Conservation (phyloP, 2,888 invertebrate genomes). For the Dryocosmus kuriphilus region DNA sequence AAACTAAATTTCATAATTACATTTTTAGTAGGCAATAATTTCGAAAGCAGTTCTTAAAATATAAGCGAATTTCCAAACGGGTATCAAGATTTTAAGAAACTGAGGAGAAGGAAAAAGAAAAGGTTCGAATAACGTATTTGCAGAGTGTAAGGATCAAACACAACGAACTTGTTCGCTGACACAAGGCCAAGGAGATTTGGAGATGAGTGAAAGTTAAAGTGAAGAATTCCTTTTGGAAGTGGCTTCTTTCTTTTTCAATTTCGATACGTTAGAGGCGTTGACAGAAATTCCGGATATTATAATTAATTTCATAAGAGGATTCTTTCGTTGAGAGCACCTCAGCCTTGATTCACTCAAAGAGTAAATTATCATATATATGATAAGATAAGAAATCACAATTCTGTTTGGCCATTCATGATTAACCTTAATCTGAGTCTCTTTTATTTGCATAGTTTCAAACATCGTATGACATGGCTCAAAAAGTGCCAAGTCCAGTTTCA, state of each 20-base stretch:
- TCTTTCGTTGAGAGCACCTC: background rate
- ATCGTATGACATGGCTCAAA: background rate
- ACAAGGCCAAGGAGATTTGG: background rate
- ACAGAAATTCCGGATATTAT: background rate
- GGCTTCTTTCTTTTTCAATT: background rate
- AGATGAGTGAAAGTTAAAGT: constrained; percentile 1
- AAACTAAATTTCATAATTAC: background rate
- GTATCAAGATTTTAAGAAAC: background rate
- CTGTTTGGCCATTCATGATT: background rate
- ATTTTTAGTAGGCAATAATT: background rate
- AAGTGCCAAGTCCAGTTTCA: constrained; percentile 24
- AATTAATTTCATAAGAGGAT: background rate
- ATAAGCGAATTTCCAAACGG: background rate
- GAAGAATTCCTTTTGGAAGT: background rate
- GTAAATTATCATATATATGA: background rate
- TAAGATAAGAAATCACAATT: background rate
- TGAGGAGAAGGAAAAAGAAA: too few relatives aligned
- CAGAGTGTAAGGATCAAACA: background rate
- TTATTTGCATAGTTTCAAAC: background rate
- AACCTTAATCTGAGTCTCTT: background rate
- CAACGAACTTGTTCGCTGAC: background rate
- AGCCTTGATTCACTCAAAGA: background rate
- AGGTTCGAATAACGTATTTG: background rate
- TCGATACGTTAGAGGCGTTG: background rate
- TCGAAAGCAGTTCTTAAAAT: background rate